Base-by-base conservation (phyloP, 2,113 vertebrate genomes). In the Xenopus laevis region DNA sequence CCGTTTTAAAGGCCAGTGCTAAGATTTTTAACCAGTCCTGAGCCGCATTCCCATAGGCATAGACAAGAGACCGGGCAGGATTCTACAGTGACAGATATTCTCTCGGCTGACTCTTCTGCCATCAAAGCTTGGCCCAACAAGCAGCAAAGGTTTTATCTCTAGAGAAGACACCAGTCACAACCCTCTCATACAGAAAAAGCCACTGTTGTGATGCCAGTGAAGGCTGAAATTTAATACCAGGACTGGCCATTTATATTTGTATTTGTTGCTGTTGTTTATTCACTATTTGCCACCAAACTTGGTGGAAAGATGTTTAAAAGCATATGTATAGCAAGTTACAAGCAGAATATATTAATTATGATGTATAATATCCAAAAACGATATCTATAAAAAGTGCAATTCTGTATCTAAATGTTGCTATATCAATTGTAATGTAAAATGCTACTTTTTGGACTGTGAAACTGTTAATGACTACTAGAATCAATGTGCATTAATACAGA, bases 81-180 rank as follows among this genome's bases (percentile, higher is more conserved):
- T 77, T 63, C 65, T 61, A 64, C 69, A 77, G 60, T 77, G 74
- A 77, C 67, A 77, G 66, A 77, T 77, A 70, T 70, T 64, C 74
- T 77, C 60, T 70, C 74, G 23, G 67, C 61, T 64, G 74, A 77
- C 68, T 77, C 53, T 76, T 63, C 67, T 64, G 60, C 67, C 74
- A 69, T 77, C 74, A 77, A 53, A 63, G 67, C 67, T 57, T 63
- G 74, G 74, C 45, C 67, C 67, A 70, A 44, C 44, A 59, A 70
- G 74, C 66, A 63, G 74, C 74, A 77, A 70, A 77, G 60, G 74
- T 77, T 68, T 77, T 57, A 64, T 77, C 74, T 70, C 74, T 70
- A 40, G 74, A 77, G 74, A 13, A 63, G 60, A 20, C 13, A 69
- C 53, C 50, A 69, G 64, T 68, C 66, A 70, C 16, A 45, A 67